Percentiles rank a stretch among this genome's conserved stretches.
These are phyloP conservation scores for Anthopleura xanthogrammica DNA, from an alignment of 92 coral and sea anemone species.

Conservation along the genomic window DNA sequence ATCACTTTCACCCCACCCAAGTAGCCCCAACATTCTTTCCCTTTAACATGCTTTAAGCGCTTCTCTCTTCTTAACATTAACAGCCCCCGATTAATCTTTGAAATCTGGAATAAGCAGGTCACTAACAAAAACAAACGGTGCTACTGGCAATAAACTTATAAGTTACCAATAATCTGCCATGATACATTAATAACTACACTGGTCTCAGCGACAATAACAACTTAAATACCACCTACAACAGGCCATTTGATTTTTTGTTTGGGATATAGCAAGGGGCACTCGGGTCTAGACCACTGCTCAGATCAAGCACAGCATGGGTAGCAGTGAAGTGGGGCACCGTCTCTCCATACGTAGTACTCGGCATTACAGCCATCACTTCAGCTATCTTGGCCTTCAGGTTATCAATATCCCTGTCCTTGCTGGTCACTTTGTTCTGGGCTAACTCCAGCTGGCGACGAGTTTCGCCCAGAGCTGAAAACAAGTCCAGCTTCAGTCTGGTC, in stretches of 20 bases:
- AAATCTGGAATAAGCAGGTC: not conserved
- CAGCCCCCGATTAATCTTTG: not conserved
- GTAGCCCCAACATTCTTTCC: not conserved
- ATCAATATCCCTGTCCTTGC: constrained; percentile 84
- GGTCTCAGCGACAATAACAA: constrained; percentile 33
- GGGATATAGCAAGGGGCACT: constrained; percentile 86
- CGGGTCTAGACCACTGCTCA: constrained; percentile 71
- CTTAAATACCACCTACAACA: constrained; percentile 40
- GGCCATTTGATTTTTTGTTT: constrained; percentile 58
- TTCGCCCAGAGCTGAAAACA: constrained; percentile 97
- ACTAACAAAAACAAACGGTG: not conserved
- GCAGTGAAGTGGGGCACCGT: constrained; percentile 43
- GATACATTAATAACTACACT: not conserved
- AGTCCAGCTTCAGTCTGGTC: constrained; percentile 90
- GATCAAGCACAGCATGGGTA: constrained; percentile 40
- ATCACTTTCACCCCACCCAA: not conserved
- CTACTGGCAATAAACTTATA: not conserved
- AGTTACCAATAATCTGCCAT: not conserved
- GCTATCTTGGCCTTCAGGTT: constrained; percentile 92
- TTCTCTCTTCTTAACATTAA: not conserved
- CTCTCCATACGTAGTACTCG: constrained; percentile 61
- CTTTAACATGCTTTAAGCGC: not conserved
- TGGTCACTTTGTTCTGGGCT: constrained; percentile 74
- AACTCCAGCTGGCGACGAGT: constrained; percentile 95
- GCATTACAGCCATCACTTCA: constrained; percentile 98